Percentiles rank a stretch among this genome's conserved stretches.
phyloP scores from a whole-genome alignment of 2,888 invertebrate genomes.

The Cetonia aurata region DNA sequence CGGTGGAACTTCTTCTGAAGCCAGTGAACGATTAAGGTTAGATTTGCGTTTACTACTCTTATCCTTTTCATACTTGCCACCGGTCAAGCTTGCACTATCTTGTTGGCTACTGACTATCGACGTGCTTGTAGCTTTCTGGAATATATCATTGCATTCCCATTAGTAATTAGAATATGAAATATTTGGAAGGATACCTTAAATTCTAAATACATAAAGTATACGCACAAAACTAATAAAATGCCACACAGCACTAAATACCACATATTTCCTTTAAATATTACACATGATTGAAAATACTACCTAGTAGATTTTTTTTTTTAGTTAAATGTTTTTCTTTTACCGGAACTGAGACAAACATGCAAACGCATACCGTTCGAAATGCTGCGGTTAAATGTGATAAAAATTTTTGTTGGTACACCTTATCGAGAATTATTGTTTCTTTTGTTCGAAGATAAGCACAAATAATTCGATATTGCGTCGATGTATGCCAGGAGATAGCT shows the following conservation, averaged over 20 bases:
- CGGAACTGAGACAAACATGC: background rate
- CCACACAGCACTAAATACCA: constrained; percentile 3
- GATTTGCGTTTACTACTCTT: constrained; percentile 77
- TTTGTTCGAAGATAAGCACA: constrained; percentile 25
- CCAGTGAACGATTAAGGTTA: constrained; percentile 72
- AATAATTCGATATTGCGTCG: constrained; percentile 22
- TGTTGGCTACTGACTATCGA: constrained; percentile 57
- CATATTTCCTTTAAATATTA: constrained; percentile 5
- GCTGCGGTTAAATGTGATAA: constrained; percentile 21
- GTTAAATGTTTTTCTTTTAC: constrained; percentile 3
- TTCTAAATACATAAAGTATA: constrained; percentile 4
- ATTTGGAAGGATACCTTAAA: too few relatives aligned
- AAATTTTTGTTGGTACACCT: constrained; percentile 32
- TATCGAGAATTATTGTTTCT: constrained; percentile 32
- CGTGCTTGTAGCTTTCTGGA: constrained; percentile 60
- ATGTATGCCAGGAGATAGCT: constrained; percentile 19
- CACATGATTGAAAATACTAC: constrained; percentile 6
- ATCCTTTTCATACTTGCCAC: constrained; percentile 68
- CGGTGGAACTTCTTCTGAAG: constrained; percentile 65
- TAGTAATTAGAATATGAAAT: constrained; percentile 17
- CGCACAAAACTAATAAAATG: background rate
- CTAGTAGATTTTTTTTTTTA: background rate
- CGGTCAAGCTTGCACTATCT: constrained; percentile 50
- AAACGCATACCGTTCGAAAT: background rate
- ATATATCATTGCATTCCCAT: constrained; percentile 41